phyloP scores from a whole-genome alignment of 2,888 invertebrate genomes.

The Heliconius erato region DNA sequence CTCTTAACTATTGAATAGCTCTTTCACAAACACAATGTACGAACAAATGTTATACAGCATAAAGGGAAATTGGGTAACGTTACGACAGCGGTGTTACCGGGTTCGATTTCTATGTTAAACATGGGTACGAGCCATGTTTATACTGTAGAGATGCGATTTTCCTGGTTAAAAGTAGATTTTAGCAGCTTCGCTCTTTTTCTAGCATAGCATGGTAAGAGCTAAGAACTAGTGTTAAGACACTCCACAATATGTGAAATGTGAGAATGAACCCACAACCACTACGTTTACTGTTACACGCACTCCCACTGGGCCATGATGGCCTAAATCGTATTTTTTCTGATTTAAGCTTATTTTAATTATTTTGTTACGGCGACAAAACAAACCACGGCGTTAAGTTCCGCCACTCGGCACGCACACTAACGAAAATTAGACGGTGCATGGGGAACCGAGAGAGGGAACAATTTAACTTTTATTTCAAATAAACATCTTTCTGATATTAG shows the following conservation, averaged over 20 bases:
- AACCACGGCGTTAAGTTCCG: background rate
- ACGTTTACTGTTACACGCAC: no score
- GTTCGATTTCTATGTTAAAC: background rate
- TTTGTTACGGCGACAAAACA: background rate
- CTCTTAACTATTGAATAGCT: conserved; percentile 19
- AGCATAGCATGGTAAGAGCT: no score
- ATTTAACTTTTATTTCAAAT: background rate
- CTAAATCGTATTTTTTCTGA: no score
- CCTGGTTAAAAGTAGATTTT: no score
- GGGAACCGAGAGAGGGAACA: no score
- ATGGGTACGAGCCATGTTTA: no score
- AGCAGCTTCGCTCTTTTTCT: no score
- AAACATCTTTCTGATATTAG: background rate
- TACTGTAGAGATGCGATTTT: background rate
- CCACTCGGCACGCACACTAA: background rate
- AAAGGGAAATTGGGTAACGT: background rate
- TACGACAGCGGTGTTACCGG: background rate
- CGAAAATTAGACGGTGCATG: background rate
- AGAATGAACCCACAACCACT: no score
- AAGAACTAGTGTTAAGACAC: no score
- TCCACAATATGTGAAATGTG: no score
- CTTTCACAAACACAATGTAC: conserved; percentile 22
- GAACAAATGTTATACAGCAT: background rate
- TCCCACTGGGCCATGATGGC: no score
- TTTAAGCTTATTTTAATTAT: background rate